These are phyloP conservation scores for Laothoe populi DNA, from an alignment of 2,888 invertebrate species.

Conservation along the genomic window DNA sequence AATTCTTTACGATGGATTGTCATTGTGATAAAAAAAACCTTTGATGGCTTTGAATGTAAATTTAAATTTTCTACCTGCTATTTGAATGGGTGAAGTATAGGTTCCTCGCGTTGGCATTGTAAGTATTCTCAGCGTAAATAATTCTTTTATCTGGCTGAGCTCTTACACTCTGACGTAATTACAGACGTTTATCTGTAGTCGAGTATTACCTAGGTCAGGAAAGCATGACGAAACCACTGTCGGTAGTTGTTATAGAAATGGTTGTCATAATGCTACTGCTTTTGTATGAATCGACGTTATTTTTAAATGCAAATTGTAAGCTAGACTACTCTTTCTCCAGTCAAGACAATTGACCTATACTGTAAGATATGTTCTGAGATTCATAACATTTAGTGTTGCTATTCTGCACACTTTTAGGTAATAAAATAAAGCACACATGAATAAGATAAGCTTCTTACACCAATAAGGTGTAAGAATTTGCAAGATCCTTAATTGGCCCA, in stretches of 20 bases:
- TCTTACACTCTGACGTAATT: slow-evolving; percentile 30
- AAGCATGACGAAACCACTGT: slow-evolving; percentile 47
- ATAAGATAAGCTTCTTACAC: too few species aligned
- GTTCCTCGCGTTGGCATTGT: slow-evolving; percentile 29
- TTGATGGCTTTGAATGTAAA: background rate
- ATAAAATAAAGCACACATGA: too few species aligned
- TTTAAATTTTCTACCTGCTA: slow-evolving; percentile 28
- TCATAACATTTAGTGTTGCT: too few species aligned
- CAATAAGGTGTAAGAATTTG: too few species aligned
- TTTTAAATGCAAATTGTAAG: background rate
- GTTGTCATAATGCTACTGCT: background rate
- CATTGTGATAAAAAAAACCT: background rate
- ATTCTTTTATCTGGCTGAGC: slow-evolving; percentile 1
- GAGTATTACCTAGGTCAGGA: slow-evolving; percentile 52
- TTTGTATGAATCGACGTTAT: background rate
- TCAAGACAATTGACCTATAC: too few species aligned
- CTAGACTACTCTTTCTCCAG: too few species aligned
- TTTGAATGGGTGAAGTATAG: slow-evolving; percentile 29
- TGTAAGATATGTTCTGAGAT: too few species aligned
- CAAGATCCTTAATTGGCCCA: too few species aligned
- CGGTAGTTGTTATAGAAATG: background rate
- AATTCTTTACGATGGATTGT: slow-evolving; percentile 27
- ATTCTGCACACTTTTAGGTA: too few species aligned
- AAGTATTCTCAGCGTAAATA: background rate
- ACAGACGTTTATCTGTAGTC: slow-evolving; percentile 19